Percentiles rank a stretch among this genome's conserved stretches.
phyloP scores from a whole-genome alignment of 2,888 invertebrate genomes.

The Drosophila austrosaltans region DNA sequence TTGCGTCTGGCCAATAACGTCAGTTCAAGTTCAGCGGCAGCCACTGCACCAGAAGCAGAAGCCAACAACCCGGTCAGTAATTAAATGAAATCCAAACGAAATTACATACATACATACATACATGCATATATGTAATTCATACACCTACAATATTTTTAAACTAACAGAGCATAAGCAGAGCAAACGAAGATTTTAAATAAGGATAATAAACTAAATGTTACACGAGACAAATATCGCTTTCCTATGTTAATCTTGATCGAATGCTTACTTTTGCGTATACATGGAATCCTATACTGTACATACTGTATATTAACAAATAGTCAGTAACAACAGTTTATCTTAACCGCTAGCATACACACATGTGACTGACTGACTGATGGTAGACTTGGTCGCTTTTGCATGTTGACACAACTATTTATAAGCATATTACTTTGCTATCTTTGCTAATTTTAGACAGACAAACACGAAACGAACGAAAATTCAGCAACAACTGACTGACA shows the following conservation, averaged over 20 bases:
- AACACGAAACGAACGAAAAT: conserved; percentile 45
- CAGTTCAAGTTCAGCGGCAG: conserved; percentile 58
- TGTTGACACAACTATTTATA: conserved; percentile 76
- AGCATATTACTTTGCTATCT: conserved; percentile 66
- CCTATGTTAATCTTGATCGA: background rate
- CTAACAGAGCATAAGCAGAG: background rate
- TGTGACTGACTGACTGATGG: conserved; percentile 31
- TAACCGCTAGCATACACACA: conserved; percentile 40
- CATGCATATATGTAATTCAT: background rate
- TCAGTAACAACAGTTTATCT: conserved; percentile 12
- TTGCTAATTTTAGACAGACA: conserved; percentile 69
- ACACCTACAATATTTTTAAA: background rate
- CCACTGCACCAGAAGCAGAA: conserved; percentile 38
- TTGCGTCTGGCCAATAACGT: conserved; percentile 32
- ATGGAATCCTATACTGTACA: background rate
- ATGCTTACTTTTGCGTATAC: background rate
- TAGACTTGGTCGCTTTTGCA: conserved; percentile 55
- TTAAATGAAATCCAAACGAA: conserved; percentile 24
- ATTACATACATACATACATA: background rate
- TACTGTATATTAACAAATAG: background rate
- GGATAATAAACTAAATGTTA: background rate
- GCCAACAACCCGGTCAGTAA: conserved; percentile 51
- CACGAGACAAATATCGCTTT: background rate
- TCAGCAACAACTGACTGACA: conserved; percentile 58
- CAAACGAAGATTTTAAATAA: background rate